Evolutionary conservation across 2,888 invertebrate genomes (phyloP), one percentile per base, ranked within the genome.

Genomic region (Thecocarcelia acutangulata): DNA sequence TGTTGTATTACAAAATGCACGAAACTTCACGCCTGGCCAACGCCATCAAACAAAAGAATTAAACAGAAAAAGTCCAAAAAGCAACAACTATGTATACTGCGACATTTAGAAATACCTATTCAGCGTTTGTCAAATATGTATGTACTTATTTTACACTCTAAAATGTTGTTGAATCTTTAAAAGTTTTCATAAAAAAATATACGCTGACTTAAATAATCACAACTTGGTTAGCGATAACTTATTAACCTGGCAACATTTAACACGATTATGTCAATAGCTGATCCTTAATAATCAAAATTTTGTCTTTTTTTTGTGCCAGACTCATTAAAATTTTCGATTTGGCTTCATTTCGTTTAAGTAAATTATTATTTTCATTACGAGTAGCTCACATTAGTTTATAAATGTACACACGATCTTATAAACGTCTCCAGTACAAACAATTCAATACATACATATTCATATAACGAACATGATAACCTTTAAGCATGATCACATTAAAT

Each of bases 1-100:
- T 79, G 80, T 9, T 33, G 33, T 33, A 64, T 63, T 68, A 61
- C 66, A 72, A 80, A 74, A 56, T 79, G 73, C 77, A 82, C 70
- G 68, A 78, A 83, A 80, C 82, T 80, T 84, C 80, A 84, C 82
- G 84, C 80, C 82, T 84, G 83, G 84, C 70, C 78, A 83, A 76
- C 77, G 69, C 70, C 70, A 82, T 37, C 66, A 50, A 70, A 82
- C 74, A 78, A 78, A 81, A 73, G 64, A 75, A 70, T 61, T 58
- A 64, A 56, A 69, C 48, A 42, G 42, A 28, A 63, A 21, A 50
- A 24, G 2, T 46, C 46, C 61, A 40, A 59, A 54, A 70, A 46
- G 28, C 13, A 68, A 61, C 44, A 70, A 64, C 56, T 54, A 13
- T 54, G 70, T 54, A 13, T 54, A 74, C 69, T 78, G 74, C 59